Evolutionary conservation across 2,888 invertebrate species (phyloP).

Genomic region (Julus scandinavius): DNA sequence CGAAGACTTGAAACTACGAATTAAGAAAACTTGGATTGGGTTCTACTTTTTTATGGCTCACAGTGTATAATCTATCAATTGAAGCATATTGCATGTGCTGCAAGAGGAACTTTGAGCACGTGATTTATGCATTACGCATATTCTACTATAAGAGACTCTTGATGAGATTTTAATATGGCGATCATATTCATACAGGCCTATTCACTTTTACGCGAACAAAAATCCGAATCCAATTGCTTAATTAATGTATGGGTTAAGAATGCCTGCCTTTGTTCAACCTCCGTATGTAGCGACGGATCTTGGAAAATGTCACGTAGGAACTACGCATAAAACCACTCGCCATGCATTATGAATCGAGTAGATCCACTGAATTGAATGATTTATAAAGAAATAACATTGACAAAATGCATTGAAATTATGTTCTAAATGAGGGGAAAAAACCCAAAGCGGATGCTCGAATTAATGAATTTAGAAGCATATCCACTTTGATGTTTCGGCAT

Average conservation of each 20-base stretch:
- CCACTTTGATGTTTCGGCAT: too few relatives aligned
- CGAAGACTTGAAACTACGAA: too few relatives aligned
- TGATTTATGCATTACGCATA: not conserved
- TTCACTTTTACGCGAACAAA: not conserved
- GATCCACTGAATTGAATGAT: not conserved
- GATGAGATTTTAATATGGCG: not conserved
- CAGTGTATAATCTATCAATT: too few relatives aligned
- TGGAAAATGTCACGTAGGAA: not conserved
- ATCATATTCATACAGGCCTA: not conserved
- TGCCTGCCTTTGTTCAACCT: not conserved
- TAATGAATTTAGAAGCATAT: not conserved
- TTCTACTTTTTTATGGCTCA: too few relatives aligned
- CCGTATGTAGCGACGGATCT: not conserved
- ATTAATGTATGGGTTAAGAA: not conserved
- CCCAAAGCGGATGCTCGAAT: not conserved
- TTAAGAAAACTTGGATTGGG: too few relatives aligned
- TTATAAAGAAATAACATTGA: not conserved
- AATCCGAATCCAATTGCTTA: constrained; percentile 1
- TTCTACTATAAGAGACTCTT: not conserved
- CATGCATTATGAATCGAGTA: not conserved
- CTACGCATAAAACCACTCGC: not conserved
- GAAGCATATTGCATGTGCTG: too few relatives aligned
- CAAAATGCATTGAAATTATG: not conserved
- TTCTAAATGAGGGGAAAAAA: not conserved
- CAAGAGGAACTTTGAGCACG: not conserved